phyloP scores from a whole-genome alignment of 1,140 invertebrate genomes.

The Drosophila nasuta region DNA sequence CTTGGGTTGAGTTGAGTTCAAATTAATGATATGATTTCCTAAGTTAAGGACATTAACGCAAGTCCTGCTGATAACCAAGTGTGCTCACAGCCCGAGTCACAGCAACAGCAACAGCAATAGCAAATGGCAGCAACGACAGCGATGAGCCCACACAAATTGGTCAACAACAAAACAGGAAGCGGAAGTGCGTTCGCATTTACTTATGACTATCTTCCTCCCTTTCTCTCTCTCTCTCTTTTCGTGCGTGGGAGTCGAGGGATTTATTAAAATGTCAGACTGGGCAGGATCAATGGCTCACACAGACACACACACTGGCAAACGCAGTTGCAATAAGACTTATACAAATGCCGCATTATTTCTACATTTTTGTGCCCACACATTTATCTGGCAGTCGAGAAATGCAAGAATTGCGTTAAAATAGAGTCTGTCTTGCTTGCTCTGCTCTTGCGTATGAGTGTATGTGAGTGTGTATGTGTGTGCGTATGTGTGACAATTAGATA shows the following conservation, averaged over 20 bases:
- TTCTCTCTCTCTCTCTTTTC: not conserved
- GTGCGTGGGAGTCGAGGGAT: constrained; percentile 47
- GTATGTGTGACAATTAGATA: constrained; percentile 72
- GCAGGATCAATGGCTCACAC: constrained; percentile 59
- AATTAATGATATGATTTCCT: constrained; percentile 80
- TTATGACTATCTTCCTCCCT: constrained; percentile 7
- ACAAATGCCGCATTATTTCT: constrained; percentile 73
- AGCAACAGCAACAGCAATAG: constrained; percentile 2
- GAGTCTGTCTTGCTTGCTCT: constrained; percentile 16
- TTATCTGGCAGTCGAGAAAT: constrained; percentile 59
- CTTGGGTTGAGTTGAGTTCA: constrained; percentile 51
- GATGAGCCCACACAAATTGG: constrained; percentile 46
- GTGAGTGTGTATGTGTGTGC: constrained; percentile 10
- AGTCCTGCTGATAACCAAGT: constrained; percentile 22
- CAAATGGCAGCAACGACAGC: constrained; percentile 20
- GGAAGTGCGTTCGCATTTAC: constrained; percentile 67
- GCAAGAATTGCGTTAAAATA: constrained; percentile 65
- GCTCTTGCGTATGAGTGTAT: constrained; percentile 16
- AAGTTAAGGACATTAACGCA: constrained; percentile 70
- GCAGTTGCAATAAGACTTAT: constrained; percentile 61
- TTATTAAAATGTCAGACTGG: constrained; percentile 69
- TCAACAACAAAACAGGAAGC: constrained; percentile 64
- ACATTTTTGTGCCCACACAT: constrained; percentile 68
- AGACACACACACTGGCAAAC: constrained; percentile 20
- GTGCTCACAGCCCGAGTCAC: not conserved